A percentile compares a stretch with the other conserved stretches of the same genome.
Conservation (phyloP, 2,797 vertebrate species). For the Eleutherodactylus coqui region DNA sequence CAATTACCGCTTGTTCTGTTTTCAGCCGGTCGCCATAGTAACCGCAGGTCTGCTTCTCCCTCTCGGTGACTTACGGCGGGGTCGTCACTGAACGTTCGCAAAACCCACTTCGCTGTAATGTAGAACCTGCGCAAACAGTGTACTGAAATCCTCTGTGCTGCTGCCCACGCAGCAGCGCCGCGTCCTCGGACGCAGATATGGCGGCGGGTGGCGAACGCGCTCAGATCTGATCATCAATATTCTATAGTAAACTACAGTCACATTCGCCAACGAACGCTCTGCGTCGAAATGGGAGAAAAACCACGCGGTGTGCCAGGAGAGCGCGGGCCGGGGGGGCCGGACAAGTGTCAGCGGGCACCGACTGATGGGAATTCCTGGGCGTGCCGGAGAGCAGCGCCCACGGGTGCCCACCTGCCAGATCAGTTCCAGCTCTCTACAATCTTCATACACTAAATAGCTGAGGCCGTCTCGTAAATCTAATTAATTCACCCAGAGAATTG, state of each 20-base stretch:
- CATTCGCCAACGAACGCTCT: neutral
- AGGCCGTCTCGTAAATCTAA: neutral
- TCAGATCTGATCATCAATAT: conserved; percentile 19
- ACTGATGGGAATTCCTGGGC: conserved; percentile 5
- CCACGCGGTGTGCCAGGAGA: neutral
- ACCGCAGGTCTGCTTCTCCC: neutral
- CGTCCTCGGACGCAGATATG: neutral
- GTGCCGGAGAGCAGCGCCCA: conserved; percentile 7
- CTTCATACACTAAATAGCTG: neutral
- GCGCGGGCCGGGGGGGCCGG: neutral
- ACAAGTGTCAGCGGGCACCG: conserved; percentile 8
- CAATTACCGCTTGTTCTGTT: conserved; percentile 30
- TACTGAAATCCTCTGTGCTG: neutral
- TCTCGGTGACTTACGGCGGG: neutral
- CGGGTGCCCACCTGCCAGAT: neutral
- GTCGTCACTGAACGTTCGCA: neutral
- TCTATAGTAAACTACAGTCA: neutral
- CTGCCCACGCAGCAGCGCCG: neutral
- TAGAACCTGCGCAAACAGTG: too few species aligned
- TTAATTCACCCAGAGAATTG: neutral
- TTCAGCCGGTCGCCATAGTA: conserved; percentile 41
- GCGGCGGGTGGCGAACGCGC: neutral
- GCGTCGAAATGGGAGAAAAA: neutral
- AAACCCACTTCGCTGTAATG: neutral
- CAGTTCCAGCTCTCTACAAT: neutral